Conservation (phyloP, 1,140 invertebrate species). For the Brachionus calyciflorus region DNA sequence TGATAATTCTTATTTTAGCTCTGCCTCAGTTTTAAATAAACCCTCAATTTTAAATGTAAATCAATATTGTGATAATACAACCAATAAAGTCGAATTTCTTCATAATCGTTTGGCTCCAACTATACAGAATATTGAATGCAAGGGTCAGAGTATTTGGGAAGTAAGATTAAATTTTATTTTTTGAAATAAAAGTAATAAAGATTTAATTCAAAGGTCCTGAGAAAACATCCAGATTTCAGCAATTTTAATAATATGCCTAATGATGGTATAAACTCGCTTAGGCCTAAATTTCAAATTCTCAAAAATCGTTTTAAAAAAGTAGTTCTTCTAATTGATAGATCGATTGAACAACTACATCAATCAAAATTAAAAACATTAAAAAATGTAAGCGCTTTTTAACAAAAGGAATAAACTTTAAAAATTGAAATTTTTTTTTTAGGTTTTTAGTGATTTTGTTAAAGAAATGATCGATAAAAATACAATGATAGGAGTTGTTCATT, state of each 20-base stretch:
- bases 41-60: neutral
- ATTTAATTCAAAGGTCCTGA: constrained; percentile 14
- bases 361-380: neutral
- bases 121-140: constrained; percentile 9
- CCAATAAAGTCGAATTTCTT: neutral
- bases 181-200: neutral
- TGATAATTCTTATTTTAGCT: neutral
- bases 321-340: constrained; percentile 24
- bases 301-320: neutral
- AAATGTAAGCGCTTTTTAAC: constrained; percentile 31
- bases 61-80: constrained; percentile 25
- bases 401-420: neutral
- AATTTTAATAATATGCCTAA: constrained; percentile 22
- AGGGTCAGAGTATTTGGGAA: constrained; percentile 29
- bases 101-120: constrained; percentile 31
- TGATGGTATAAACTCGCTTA: neutral
- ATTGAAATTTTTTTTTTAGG: neutral
- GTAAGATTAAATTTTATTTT: neutral
- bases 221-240: neutral
- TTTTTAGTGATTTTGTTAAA: constrained; percentile 25
- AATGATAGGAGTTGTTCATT: constrained; percentile 24
- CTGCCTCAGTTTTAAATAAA: neutral
- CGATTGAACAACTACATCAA: neutral
- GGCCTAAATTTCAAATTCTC: constrained; percentile 30
- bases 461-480: constrained; percentile 3